Percentiles rank a stretch among this genome's conserved stretches.
Evolutionary conservation across 2,888 invertebrate species (phyloP).

Genomic region (Scrobipalpa atriplicella): DNA sequence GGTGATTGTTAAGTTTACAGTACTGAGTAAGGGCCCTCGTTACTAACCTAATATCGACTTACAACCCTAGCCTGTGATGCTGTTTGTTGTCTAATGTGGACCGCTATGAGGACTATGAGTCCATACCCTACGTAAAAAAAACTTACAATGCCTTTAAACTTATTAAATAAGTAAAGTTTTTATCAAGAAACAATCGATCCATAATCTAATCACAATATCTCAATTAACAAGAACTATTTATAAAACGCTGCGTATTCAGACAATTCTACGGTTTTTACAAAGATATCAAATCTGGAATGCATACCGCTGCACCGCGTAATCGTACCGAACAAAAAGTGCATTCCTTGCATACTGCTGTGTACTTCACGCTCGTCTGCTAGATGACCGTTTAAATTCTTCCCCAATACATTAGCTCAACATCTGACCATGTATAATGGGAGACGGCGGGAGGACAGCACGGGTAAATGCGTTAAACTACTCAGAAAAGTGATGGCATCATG

Average conservation of each 20-base stretch:
- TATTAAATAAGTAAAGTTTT: too few relatives aligned
- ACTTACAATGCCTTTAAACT: too few relatives aligned
- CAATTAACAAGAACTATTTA: constrained; percentile 3
- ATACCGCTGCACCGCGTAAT: constrained; percentile 49
- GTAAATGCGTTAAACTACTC: constrained; percentile 11
- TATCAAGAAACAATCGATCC: background rate
- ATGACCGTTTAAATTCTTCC: constrained; percentile 67
- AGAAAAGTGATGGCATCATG: background rate
- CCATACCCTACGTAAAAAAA: too few relatives aligned
- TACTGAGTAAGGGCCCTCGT: too few relatives aligned
- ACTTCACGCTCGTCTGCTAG: constrained; percentile 64
- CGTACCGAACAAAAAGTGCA: constrained; percentile 67
- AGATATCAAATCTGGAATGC: constrained; percentile 63
- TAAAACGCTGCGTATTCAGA: constrained; percentile 1
- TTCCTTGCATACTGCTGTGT: constrained; percentile 66
- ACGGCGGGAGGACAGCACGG: background rate
- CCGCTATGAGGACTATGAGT: too few relatives aligned
- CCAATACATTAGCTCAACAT: constrained; percentile 38
- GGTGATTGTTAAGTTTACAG: too few relatives aligned
- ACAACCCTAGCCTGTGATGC: too few relatives aligned
- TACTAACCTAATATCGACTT: too few relatives aligned
- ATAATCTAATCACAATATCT: background rate
- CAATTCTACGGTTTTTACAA: constrained; percentile 39
- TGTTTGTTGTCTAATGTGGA: too few relatives aligned
- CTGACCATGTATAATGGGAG: constrained; percentile 25